These are phyloP conservation scores for Pipra filicauda DNA, from an alignment of 2,113 vertebrate species.

Conservation along the genomic window DNA sequence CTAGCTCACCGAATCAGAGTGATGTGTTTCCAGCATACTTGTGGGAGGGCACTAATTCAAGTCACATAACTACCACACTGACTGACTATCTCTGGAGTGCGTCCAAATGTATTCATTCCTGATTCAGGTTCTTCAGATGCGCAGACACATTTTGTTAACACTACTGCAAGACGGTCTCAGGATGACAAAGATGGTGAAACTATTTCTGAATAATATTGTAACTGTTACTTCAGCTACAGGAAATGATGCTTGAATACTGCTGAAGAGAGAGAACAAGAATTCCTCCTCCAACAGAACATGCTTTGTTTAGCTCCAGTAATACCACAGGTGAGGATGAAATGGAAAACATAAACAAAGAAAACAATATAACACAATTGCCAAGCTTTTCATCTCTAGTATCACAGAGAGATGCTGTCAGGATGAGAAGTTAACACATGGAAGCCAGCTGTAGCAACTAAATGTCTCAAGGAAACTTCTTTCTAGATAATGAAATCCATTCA, in stretches of 20 bases:
- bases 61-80: neutral
- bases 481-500: conserved; percentile 42
- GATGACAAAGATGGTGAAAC: neutral
- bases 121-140: neutral
- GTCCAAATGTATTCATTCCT: neutral
- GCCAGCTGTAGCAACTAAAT: conserved; percentile 39
- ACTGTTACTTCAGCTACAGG: neutral
- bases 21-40: neutral
- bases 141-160: neutral
- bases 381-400: conserved; percentile 26
- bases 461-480: conserved; percentile 10
- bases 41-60: neutral
- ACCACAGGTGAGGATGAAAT: conserved; percentile 22
- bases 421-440: conserved; percentile 21
- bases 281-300: neutral
- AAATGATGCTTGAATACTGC: neutral
- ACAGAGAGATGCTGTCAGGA: neutral
- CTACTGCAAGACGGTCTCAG: neutral
- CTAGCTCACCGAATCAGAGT: neutral
- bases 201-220: conserved; percentile 9
- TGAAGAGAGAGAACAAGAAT: neutral
- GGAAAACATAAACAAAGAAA: conserved; percentile 29
- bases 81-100: neutral
- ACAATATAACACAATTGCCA: neutral
- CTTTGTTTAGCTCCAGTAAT: conserved; percentile 8